A percentile compares a stretch with the other conserved stretches of the same genome.
Conservation (phyloP, 2,113 vertebrate genomes). For the Oryzias woworae region DNA sequence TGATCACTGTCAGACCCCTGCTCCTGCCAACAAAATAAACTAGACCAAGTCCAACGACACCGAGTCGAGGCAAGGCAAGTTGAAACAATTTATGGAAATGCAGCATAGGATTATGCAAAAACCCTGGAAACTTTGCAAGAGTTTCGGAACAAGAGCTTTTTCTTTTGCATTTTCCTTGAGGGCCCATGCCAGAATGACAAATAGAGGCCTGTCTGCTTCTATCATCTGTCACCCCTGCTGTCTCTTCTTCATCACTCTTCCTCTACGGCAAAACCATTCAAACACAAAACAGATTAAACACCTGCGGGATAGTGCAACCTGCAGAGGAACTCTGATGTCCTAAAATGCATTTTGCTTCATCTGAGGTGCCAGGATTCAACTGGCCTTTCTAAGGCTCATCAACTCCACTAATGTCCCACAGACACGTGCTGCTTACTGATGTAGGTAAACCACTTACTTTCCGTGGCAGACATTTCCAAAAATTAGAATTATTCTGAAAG, state of each 20-base stretch:
- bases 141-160: conserved; percentile 31
- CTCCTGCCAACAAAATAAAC: too few species aligned
- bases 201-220: conserved; percentile 36
- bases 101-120: conserved; percentile 59
- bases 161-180: conserved; percentile 51
- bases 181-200: conserved; percentile 37
- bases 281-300: conserved; percentile 36
- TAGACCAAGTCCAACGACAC: too few species aligned
- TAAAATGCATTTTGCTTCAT: conserved; percentile 26
- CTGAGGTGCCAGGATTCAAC: conserved; percentile 51
- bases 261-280: conserved; percentile 22
- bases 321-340: conserved; percentile 10
- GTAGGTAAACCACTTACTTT: conserved; percentile 35
- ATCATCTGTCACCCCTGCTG: conserved; percentile 53
- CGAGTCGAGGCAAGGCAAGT: too few species aligned
- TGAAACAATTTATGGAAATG: too few species aligned
- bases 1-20: too few species aligned
- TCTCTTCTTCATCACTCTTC: conserved; percentile 46
- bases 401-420: conserved; percentile 61
- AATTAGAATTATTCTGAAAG: conserved; percentile 39
- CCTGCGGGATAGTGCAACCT: conserved; percentile 32
- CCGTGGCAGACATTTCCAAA: conserved; percentile 42
- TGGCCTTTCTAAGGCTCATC: conserved; percentile 69
- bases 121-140: conserved; percentile 17
- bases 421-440: conserved; percentile 43